Evolutionary conservation across 2,888 invertebrate genomes (phyloP), one percentile per base, ranked within the genome.

Genomic region (Sarcophaga carnaria): DNA sequence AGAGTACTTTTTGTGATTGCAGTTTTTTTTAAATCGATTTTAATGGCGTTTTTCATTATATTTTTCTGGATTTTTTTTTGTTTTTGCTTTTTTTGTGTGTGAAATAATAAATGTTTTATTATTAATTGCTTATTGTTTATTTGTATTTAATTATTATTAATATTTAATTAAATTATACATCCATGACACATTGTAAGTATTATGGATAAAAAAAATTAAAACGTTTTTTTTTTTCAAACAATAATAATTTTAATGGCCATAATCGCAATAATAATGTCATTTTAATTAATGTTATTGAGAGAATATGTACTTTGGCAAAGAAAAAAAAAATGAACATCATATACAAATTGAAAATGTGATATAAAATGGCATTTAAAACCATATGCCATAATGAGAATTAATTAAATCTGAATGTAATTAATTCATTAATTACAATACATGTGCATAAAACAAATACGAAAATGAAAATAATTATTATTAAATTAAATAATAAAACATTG

Each of bases 131-230:
- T 72, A 59, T 70, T 85, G 62, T 64, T 72, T 78, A 66, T 67
- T 80, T 20, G 76, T 80, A 5, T 76, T 71, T 72, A 66, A 71
- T 81, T 78, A 63, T 69, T 83, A 77, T 78, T 69, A 76, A 80
- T 62, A 77, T 76, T 85, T 67, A 85, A 77, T 85, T 81, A 47
- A 67, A 74, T 78, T 78, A 74, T 69, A 62, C 67, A 81, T 76
- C 60, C 67, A 25, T 80, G 71, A 85, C 54, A 77, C 60, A 78
- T 78, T 62, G 27, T 25, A 59, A 59, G 37, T 10, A 37, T 37
- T 37, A 2, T 10, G 37, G 17, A 71, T n/a, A 71, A 59, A 22
- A 49, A 54, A 54, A 54, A 37, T 37, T 8, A 1, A 27, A 64
- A 27, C 17, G 37, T 76, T 59, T 76, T 37, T 25, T 37, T 25